Evolutionary conservation across 2,113 vertebrate species (phyloP), one percentile per base, ranked within the genome.

Genomic region (Mola mola): DNA sequence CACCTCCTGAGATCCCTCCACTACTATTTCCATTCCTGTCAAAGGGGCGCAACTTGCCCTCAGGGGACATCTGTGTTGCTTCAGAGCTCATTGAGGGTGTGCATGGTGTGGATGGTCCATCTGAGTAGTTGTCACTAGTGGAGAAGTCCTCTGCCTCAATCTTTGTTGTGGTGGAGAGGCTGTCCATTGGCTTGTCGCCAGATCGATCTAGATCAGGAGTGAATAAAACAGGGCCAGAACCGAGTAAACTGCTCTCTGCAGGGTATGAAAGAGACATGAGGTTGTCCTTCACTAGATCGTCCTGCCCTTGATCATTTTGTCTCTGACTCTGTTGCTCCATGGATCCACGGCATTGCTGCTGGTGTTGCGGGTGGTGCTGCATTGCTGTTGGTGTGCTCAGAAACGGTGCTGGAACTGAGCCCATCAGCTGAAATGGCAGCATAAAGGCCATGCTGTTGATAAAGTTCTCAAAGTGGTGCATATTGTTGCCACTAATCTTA

Each of bases 361-460:
- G 92, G 3, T 93, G 79, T 15, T 73, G 69, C 13, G 66, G 58
- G 69, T 92, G 88, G 47, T 93, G 88, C 60, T 92, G 85, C 10
- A 90, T 83, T 42, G 94, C 94, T 0, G 93, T 87, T 15, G 92
- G 83, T 1, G 95, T 93, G 56, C 95, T 95, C 44, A 98, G 89
- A 55, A 96, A 89, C 0, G 96, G 93, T 1, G 95, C 93, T 6
- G 95, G 95, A 46, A 95, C 85, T 0, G 97, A 94, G 60, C 93
- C 95, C 55, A 98, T 91, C 78, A 98, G 92, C 79, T 98, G 97
- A 65, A 99, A 94, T 0, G 97, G 97, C 72, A 99, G 86, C 94
- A 98, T 97, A 82, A 98, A 97, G 2, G 95, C 92, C 95, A 98
- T 94, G 58, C 92, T 96, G 80, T 96, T 96, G 31, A 98, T 92